phyloP scores from a whole-genome alignment of 2,113 vertebrate species.

The Carassius auratus region DNA sequence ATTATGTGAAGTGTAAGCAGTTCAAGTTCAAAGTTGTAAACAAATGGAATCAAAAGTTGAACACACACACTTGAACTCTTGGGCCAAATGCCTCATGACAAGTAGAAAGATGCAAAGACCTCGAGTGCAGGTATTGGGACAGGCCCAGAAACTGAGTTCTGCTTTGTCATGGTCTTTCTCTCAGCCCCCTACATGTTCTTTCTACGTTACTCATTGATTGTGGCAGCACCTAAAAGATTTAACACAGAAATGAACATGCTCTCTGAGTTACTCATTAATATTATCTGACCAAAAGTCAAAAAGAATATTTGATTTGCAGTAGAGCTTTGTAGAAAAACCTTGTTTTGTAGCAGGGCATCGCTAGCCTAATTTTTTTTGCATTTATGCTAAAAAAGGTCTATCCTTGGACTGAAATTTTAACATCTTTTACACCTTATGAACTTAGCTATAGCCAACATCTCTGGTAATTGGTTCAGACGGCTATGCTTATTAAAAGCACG shows the following conservation, averaged over 20 bases:
- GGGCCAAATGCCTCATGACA: too few relatives aligned
- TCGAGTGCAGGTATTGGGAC: background rate
- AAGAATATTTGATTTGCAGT: background rate
- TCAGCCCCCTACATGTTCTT: constrained; percentile 1
- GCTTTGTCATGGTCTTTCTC: background rate
- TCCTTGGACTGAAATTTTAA: background rate
- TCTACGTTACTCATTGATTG: background rate
- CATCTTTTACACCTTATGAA: background rate
- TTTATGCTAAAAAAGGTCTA: background rate
- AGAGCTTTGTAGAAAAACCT: background rate
- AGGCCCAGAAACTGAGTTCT: background rate
- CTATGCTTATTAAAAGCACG: constrained; percentile 32
- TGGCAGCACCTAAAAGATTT: constrained; percentile 40
- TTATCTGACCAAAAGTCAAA: background rate
- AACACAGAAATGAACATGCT: background rate
- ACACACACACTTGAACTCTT: too few relatives aligned
- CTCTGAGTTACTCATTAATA: constrained; percentile 22
- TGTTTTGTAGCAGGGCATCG: background rate
- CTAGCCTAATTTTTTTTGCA: background rate
- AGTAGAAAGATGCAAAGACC: background rate
- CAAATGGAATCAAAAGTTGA: too few relatives aligned
- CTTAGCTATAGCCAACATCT: background rate
- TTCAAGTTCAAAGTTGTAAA: too few relatives aligned
- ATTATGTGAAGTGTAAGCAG: too few relatives aligned
- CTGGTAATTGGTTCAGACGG: constrained; percentile 1